phyloP scores from a whole-genome alignment of 2,888 invertebrate species.

The Mycalesis mineus region DNA sequence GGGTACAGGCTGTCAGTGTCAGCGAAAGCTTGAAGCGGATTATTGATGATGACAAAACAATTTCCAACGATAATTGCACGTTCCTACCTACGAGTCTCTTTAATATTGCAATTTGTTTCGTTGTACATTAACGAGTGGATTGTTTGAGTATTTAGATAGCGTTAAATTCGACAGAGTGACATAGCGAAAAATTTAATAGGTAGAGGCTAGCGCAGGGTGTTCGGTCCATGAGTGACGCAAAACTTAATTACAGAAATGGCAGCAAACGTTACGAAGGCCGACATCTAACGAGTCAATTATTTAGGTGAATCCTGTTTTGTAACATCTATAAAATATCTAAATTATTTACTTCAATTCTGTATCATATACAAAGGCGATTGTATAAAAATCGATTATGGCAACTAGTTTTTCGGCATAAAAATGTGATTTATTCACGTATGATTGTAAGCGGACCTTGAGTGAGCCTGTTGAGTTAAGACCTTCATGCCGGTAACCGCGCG shows the following conservation, averaged over 20 bases:
- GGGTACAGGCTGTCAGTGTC: not conserved
- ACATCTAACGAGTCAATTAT: constrained; percentile 68
- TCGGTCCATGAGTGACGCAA: constrained; percentile 71
- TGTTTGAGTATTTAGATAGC: constrained; percentile 13
- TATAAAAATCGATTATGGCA: constrained; percentile 60
- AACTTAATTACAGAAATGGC: constrained; percentile 74
- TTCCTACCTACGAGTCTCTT: constrained; percentile 1
- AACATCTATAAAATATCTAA: constrained; percentile 56
- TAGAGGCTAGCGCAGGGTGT: constrained; percentile 71
- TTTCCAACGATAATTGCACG: not conserved
- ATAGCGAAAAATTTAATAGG: constrained; percentile 59
- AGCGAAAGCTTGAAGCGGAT: not conserved
- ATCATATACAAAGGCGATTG: constrained; percentile 50
- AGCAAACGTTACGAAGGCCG: constrained; percentile 65
- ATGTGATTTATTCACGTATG: constrained; percentile 72
- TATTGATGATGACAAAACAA: constrained; percentile 3
- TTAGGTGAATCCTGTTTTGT: constrained; percentile 59
- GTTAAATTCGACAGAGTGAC: constrained; percentile 51
- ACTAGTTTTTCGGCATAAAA: constrained; percentile 65
- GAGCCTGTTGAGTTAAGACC: constrained; percentile 71
- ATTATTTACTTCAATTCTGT: constrained; percentile 53
- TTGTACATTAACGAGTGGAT: constrained; percentile 2
- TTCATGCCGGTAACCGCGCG: constrained; percentile 77
- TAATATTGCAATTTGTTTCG: constrained; percentile 15
- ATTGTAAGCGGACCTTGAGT: constrained; percentile 76